Conservation (phyloP, 1,140 invertebrate genomes). For the Acromyrmex echinatior region DNA sequence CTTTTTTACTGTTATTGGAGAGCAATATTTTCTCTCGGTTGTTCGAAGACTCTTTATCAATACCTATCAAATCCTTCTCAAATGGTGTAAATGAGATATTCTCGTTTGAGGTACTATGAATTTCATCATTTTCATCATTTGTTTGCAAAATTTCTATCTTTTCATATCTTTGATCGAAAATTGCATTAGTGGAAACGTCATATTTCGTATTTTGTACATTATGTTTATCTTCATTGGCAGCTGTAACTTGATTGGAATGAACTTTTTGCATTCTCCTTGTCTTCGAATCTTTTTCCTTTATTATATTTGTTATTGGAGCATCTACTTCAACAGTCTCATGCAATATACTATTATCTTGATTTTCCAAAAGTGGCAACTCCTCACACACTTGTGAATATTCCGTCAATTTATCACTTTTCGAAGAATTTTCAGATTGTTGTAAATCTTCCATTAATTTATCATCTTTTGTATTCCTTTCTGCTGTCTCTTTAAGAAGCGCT, state of each 20-base stretch:
- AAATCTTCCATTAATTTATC: not conserved
- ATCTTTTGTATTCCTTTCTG: not conserved
- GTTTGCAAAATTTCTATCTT: not conserved
- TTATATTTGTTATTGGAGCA: not conserved
- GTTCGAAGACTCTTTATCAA: not conserved
- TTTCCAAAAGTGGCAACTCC: not conserved
- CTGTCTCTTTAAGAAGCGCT: slow-evolving; percentile 21
- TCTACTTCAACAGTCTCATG: not conserved
- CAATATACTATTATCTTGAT: not conserved
- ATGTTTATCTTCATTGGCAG: slow-evolving; percentile 36
- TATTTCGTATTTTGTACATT: slow-evolving; percentile 50
- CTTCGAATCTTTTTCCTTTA: not conserved
- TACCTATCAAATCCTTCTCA: not conserved
- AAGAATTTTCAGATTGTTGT: slow-evolving; percentile 8
- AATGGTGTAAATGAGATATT: not conserved
- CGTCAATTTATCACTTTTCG: not conserved
- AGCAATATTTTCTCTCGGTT: not conserved
- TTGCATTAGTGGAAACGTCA: not conserved
- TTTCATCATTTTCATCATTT: not conserved
- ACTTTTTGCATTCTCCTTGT: not conserved
- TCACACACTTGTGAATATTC: not conserved
- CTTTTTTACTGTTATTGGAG: not conserved
- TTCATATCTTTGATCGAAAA: not conserved
- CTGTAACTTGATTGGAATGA: slow-evolving; percentile 8
- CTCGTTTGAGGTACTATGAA: not conserved